Conservation (phyloP, 2,888 invertebrate genomes). For the Branchinecta sandiegonensis region DNA sequence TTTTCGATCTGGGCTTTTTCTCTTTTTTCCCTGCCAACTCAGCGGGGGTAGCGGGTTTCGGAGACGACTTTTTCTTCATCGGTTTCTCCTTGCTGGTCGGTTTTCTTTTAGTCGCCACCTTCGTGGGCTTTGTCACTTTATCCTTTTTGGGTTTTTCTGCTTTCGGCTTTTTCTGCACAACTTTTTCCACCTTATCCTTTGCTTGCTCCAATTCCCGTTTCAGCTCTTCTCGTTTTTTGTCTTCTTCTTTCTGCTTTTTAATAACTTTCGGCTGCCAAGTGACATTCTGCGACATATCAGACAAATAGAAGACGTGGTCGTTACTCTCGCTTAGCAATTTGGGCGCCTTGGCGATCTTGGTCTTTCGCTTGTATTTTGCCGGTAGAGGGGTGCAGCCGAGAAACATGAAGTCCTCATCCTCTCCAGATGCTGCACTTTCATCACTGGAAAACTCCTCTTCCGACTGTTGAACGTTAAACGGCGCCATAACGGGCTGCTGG, state of each 20-base stretch:
- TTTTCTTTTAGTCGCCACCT: no score
- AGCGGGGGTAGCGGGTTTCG: not conserved
- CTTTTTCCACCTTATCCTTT: slow-evolving; percentile 6
- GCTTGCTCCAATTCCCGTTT: not conserved
- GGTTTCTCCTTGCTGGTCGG: no score
- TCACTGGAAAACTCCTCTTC: no score
- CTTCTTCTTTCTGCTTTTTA: not conserved
- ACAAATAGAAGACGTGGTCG: not conserved
- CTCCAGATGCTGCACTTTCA: not conserved
- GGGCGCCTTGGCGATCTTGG: not conserved
- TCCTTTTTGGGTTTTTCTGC: not conserved
- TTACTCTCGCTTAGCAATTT: not conserved
- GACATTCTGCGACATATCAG: slow-evolving; percentile 8
- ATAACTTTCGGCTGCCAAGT: slow-evolving; percentile 1
- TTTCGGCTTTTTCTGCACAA: not conserved
- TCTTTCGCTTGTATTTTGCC: not conserved
- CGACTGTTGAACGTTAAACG: no score
- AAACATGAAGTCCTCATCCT: not conserved
- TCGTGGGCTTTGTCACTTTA: not conserved
- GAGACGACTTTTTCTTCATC: not conserved
- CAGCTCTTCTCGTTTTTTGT: not conserved
- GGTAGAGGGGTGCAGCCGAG: slow-evolving; percentile 7
- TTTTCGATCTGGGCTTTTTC: not conserved
- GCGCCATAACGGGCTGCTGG: no score
- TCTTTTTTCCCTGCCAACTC: not conserved